Conservation (phyloP, 2,797 vertebrate species). For the Podargus strigoides region DNA sequence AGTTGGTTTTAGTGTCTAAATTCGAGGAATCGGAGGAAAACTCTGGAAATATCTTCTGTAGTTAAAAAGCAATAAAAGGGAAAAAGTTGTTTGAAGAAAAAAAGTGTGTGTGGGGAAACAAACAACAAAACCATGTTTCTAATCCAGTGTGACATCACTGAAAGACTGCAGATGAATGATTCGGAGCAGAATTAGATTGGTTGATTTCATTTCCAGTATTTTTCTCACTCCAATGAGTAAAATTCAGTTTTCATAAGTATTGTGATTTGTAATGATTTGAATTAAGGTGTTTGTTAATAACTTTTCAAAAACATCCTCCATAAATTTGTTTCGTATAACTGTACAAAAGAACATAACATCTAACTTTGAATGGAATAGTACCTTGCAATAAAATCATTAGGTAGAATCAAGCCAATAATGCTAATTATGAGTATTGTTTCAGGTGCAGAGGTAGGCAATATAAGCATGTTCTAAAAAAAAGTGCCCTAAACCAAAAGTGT, state of each 20-base stretch:
- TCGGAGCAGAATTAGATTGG: background rate
- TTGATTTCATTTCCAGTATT: background rate
- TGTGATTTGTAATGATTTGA: background rate
- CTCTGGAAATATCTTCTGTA: background rate
- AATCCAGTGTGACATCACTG: background rate
- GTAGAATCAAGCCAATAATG: background rate
- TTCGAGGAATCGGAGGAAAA: too few species aligned
- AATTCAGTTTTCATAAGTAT: background rate
- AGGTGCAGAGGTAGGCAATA: background rate
- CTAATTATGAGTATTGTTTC: background rate
- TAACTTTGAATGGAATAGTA: background rate
- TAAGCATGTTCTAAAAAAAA: background rate
- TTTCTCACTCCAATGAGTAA: background rate
- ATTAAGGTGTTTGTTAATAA: background rate
- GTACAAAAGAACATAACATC: background rate
- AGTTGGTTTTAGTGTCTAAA: background rate
- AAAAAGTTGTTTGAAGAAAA: background rate
- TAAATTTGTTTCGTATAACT: too few species aligned
- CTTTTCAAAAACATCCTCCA: background rate
- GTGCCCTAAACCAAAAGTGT: background rate
- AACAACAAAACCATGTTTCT: background rate
- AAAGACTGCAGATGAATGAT: background rate
- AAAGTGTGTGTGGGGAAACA: background rate
- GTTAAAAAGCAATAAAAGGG: background rate
- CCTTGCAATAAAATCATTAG: background rate